Percentiles rank a stretch among this genome's conserved stretches.
Conservation (phyloP, 64 coral and sea anemone genomes). For the Acropora yongei region DNA sequence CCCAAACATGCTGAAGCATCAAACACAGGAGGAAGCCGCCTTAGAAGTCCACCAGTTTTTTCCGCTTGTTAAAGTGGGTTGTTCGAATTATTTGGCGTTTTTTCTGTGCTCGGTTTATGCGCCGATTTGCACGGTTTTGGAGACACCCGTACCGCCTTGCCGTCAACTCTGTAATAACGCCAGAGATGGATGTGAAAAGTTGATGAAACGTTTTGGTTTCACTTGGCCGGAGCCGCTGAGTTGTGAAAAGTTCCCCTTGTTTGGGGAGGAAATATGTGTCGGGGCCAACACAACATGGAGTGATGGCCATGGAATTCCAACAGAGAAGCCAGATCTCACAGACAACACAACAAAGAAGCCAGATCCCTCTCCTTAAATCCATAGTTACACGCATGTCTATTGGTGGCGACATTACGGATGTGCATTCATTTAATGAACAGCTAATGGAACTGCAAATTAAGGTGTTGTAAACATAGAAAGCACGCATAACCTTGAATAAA, state of each 20-base stretch:
- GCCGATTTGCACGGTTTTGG: conserved; percentile 26
- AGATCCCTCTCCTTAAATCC: too few relatives aligned
- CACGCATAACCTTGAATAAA: too few relatives aligned
- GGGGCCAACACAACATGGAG: conserved; percentile 61
- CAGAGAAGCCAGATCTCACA: too few relatives aligned
- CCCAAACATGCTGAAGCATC: conserved; percentile 67
- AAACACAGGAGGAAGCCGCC: conserved; percentile 23
- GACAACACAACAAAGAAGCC: too few relatives aligned
- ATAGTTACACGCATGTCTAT: too few relatives aligned
- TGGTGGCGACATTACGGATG: too few relatives aligned
- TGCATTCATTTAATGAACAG: too few relatives aligned
- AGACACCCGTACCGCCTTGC: conserved; percentile 30
- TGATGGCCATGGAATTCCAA: too few relatives aligned
- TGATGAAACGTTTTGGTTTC: conserved; percentile 15
- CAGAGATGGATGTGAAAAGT: conserved; percentile 23
- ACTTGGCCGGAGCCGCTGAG: conserved; percentile 32
- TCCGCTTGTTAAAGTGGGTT: conserved; percentile 46
- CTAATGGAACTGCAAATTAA: too few relatives aligned
- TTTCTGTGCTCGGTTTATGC: conserved; percentile 69
- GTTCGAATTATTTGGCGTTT: conserved; percentile 56
- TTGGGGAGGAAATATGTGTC: conserved; percentile 59
- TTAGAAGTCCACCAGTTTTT: conserved; percentile 33
- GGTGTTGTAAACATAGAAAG: too few relatives aligned
- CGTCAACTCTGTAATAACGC: conserved; percentile 63
- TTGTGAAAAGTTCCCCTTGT: conserved; percentile 33